A percentile compares a stretch with the other conserved stretches of the same genome.
These are phyloP conservation scores for Seladonia tumulorum DNA, from an alignment of 2,888 invertebrate genomes.

Conservation along the genomic window DNA sequence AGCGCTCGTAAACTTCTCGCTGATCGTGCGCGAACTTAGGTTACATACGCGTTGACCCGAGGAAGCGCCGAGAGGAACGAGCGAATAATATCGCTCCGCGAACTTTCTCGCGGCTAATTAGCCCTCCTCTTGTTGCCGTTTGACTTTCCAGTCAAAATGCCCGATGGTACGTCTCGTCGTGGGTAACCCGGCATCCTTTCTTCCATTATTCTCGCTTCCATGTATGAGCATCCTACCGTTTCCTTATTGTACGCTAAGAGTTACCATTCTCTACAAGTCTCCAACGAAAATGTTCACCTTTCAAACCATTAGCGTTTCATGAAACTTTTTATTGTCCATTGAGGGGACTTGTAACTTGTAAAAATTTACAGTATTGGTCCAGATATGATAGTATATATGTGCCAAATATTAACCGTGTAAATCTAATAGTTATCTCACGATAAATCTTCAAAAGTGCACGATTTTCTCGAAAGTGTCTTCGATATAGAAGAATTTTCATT, in stretches of 20 bases:
- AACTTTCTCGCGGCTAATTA: slow-evolving; percentile 51
- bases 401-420: too few species aligned
- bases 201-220: not conserved
- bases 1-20: not conserved
- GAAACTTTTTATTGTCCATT: not conserved
- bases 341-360: too few species aligned
- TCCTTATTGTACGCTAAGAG: not conserved
- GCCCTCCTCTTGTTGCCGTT: slow-evolving; percentile 12
- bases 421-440: too few species aligned
- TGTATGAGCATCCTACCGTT: not conserved
- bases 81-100: slow-evolving; percentile 21
- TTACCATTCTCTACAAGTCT: not conserved
- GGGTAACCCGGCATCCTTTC: not conserved
- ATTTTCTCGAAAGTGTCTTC: too few species aligned
- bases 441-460: too few species aligned
- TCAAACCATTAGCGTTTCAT: not conserved
- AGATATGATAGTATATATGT: too few species aligned
- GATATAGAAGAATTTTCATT: too few species aligned
- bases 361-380: too few species aligned
- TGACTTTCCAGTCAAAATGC: not conserved
- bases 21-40: not conserved
- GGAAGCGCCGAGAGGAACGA: not conserved
- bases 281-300: not conserved
- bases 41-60: slow-evolving; percentile 10
- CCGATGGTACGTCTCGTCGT: not conserved